phyloP scores from a whole-genome alignment of 2,113 vertebrate genomes.

The Dascyllus trimaculatus region DNA sequence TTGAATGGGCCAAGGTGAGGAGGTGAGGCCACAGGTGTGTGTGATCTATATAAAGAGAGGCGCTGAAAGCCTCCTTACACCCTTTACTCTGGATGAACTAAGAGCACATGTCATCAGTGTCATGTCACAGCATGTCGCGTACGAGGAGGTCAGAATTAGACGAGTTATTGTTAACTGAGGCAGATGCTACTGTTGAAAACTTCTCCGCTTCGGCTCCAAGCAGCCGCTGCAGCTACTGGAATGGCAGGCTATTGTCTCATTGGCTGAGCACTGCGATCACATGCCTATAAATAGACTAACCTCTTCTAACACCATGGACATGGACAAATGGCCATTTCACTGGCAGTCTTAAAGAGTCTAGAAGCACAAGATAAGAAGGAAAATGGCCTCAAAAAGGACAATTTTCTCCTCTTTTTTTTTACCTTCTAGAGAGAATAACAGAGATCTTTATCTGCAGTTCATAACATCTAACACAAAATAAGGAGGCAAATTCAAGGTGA shows the following conservation, averaged over 20 bases:
- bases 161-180: conserved; percentile 55
- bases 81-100: conserved; percentile 46
- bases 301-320: conserved; percentile 61
- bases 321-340: conserved; percentile 61
- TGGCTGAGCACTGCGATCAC: conserved; percentile 56
- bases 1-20: conserved; percentile 33
- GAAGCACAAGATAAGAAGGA: not conserved
- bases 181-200: conserved; percentile 54
- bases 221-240: conserved; percentile 74
- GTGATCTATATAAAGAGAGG: conserved; percentile 63
- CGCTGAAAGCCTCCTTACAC: conserved; percentile 36
- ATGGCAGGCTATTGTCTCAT: conserved; percentile 44
- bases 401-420: not conserved
- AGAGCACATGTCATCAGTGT: conserved; percentile 65
- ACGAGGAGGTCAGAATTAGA: conserved; percentile 55
- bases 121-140: conserved; percentile 41
- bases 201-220: conserved; percentile 53
- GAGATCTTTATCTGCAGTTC: not conserved
- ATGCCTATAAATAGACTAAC: conserved; percentile 75
- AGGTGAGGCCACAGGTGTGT: conserved; percentile 28
- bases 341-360: conserved; percentile 22
- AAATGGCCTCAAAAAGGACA: conserved; percentile 1
- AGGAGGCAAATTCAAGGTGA: conserved; percentile 42
- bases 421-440: not conserved
- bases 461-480: conserved; percentile 2